Base-by-base conservation (phyloP, 2,797 vertebrate genomes). In the Limnodromus scolopaceus region DNA sequence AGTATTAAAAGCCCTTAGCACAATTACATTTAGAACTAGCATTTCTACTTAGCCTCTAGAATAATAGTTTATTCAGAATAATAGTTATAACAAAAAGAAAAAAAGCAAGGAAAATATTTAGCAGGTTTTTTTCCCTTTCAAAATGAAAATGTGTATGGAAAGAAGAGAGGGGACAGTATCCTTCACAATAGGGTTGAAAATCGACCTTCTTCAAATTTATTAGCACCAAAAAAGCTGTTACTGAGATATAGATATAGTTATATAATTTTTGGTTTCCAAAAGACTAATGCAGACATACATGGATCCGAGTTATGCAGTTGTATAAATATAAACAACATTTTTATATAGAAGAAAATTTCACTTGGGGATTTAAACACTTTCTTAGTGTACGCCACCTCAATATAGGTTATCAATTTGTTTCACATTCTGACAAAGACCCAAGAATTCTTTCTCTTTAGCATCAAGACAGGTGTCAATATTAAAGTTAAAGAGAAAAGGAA, bases 211-310 rank as follows among this genome's bases (percentile, higher is more conserved):
- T 89, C 11, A 43, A 54, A 51, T 46, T 45, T 75, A 10, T 84
- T 60, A 60, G 1, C 13, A 39, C 1, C 3, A 36, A 68, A 45
- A 39, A 30, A 0, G 8, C 2, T 27, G 7, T 53, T 63, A 53
- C 6, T 76, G 9, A 39, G 1, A 19, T 2, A 38, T 4, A 48
- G 49, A 27, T 49, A 54, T 4, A 20, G 14, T 24, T 8, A 11
- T 5, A 12, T 14, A 8, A 28, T 12, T 2, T 45, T 53, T 75
- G 0, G 5, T 66, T 87, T 87, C 7, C 10, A 54, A 39, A 69
- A 51, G 13, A 60, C 4, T 84, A 55, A 46, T 24, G 2, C 13
- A 43, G 9, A 6, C 3, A 16, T 61, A 23, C 2, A 32, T 45
- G 65, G 6, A 77, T 46, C 25, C 66, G 38, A 74, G 17, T 77